These are phyloP conservation scores for Drosophila setifemur DNA, from an alignment of 1,140 invertebrate genomes.

Conservation along the genomic window DNA sequence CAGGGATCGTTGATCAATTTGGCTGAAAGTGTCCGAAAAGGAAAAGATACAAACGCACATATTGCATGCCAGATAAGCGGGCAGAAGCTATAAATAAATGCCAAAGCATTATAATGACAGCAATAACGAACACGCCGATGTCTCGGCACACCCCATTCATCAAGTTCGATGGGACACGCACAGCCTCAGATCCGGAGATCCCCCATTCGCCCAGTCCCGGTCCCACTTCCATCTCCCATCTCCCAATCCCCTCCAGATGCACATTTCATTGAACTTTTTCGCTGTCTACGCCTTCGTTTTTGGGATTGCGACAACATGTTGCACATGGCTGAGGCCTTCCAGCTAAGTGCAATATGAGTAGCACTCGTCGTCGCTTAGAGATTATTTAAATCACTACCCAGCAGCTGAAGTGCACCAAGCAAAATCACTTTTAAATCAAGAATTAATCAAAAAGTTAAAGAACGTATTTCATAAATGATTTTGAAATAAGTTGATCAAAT, in stretches of 20 bases:
- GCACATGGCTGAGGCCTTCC: conserved; percentile 57
- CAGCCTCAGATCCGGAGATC: conserved; percentile 17
- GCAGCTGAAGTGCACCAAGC: conserved; percentile 32
- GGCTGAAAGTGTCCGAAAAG: conserved; percentile 30
- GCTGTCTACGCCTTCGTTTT: conserved; percentile 34
- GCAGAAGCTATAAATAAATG: conserved; percentile 66
- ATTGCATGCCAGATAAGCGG: conserved; percentile 31
- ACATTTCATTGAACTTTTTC: conserved; percentile 65
- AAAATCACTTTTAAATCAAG: not conserved
- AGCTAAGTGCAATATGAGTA: conserved; percentile 77
- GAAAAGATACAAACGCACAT: conserved; percentile 3
- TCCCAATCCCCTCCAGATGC: conserved; percentile 17
- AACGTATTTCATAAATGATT: too few species aligned
- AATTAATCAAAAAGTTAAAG: too few species aligned
- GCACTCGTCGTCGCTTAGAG: conserved; percentile 65
- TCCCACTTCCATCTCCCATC: not conserved
- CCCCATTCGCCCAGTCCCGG: not conserved
- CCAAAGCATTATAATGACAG: conserved; percentile 75
- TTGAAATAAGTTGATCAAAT: too few species aligned
- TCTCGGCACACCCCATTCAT: conserved; percentile 75
- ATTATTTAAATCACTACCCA: conserved; percentile 60
- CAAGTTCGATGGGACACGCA: conserved; percentile 64
- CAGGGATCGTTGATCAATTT: conserved; percentile 35
- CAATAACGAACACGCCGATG: conserved; percentile 74
- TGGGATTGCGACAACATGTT: conserved; percentile 70